Evolutionary conservation across 2,888 invertebrate species (phyloP).

Genomic region (Acanthacorydalis orientalis): DNA sequence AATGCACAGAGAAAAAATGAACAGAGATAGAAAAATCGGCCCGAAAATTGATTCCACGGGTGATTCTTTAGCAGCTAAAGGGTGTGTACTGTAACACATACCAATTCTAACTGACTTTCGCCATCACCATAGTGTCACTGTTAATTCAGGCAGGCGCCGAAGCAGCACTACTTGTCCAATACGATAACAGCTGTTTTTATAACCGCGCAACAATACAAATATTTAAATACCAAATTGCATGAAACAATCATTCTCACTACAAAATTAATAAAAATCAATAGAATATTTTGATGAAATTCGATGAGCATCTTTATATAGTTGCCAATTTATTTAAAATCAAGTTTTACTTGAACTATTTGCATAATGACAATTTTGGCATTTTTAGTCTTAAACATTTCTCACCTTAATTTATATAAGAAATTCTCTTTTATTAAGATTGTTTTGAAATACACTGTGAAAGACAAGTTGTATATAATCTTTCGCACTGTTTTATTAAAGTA

Average conservation of each 20-base stretch:
- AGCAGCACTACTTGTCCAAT: conserved; percentile 11
- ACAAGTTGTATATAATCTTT: too few relatives aligned
- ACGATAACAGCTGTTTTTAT: conserved; percentile 16
- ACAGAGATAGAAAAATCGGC: conserved; percentile 24
- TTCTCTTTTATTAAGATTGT: too few relatives aligned
- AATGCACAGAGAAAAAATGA: conserved; percentile 25
- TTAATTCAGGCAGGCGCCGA: conserved; percentile 17
- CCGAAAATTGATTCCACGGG: conserved; percentile 34
- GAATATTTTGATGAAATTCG: background rate
- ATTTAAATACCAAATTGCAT: background rate
- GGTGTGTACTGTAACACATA: conserved; percentile 32
- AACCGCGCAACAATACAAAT: background rate
- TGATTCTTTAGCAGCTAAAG: conserved; percentile 49
- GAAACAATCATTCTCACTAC: too few relatives aligned
- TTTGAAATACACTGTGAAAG: too few relatives aligned
- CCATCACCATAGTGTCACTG: conserved; percentile 19
- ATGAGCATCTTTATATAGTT: background rate
- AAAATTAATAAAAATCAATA: background rate
- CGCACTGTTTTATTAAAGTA: too few relatives aligned
- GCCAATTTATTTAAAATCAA: too few relatives aligned
- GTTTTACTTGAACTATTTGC: too few relatives aligned
- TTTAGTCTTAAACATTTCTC: too few relatives aligned
- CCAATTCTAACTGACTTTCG: conserved; percentile 15
- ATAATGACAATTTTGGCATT: too few relatives aligned
- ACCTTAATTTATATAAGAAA: too few relatives aligned